Percentiles rank a stretch among this genome's conserved stretches.
These are phyloP conservation scores for Pipistrellus nathusii DNA, from an alignment of 2,797 vertebrate genomes.

Conservation along the genomic window DNA sequence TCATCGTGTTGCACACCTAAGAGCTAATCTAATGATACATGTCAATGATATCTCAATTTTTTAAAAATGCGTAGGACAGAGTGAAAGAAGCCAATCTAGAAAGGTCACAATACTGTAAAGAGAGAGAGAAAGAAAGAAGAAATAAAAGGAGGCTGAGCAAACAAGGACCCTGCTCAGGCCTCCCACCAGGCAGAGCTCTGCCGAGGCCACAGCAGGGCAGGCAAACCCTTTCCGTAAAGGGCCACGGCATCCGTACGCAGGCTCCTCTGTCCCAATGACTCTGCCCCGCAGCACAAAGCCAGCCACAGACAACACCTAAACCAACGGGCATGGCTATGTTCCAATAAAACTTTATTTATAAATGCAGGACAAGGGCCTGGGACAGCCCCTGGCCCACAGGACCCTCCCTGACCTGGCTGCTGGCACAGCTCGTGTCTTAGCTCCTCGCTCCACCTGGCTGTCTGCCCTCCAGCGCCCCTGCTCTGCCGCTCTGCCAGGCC, in stretches of 20 bases:
- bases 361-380: background rate
- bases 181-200: background rate
- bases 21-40: background rate
- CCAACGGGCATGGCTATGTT: background rate
- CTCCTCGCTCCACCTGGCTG: background rate
- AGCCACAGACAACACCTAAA: background rate
- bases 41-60: background rate
- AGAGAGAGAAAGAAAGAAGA: background rate
- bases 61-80: background rate
- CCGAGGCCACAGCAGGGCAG: background rate
- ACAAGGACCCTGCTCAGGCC: fast-evolving
- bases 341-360: background rate
- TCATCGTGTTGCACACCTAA: background rate
- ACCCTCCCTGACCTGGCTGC: no score
- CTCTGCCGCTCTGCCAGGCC: background rate
- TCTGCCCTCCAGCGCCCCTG: background rate
- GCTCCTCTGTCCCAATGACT: background rate
- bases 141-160: background rate
- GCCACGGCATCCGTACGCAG: background rate
- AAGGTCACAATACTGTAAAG: background rate
- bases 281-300: background rate
- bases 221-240: background rate
- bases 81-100: background rate
- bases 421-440: background rate
- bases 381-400: background rate